phyloP scores from a whole-genome alignment of 2,113 vertebrate genomes.

The Tor tambroides region DNA sequence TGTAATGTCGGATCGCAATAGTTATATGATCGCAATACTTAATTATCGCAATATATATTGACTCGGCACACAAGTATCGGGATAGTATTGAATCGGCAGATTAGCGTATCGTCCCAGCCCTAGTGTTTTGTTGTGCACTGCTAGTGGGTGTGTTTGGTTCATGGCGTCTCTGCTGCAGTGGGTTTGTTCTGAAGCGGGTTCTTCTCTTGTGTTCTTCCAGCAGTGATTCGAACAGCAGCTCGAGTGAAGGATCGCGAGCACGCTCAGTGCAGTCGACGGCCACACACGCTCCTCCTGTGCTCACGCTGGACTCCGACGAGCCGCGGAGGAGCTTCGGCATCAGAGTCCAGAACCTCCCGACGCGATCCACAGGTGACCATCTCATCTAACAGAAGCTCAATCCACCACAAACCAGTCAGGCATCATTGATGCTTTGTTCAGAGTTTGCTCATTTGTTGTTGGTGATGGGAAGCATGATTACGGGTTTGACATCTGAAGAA shows the following conservation, averaged over 20 bases:
- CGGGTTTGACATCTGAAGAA: not conserved
- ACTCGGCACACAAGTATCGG: too few species aligned
- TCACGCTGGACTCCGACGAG: slow-evolving; percentile 84
- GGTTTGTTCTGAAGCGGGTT: not conserved
- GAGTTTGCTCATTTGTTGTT: not conserved
- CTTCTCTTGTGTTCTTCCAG: slow-evolving; percentile 60
- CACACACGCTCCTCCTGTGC: slow-evolving; percentile 82
- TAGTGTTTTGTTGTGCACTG: too few species aligned
- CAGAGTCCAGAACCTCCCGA: slow-evolving; percentile 90
- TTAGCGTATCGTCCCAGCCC: too few species aligned
- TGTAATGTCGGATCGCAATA: too few species aligned
- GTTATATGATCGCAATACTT: too few species aligned
- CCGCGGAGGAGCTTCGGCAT: slow-evolving; percentile 90
- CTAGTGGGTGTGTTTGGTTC: not conserved
- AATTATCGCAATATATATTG: too few species aligned
- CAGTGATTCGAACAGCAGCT: slow-evolving; percentile 89
- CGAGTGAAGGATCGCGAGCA: slow-evolving; percentile 85
- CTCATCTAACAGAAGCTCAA: not conserved
- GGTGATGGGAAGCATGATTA: not conserved
- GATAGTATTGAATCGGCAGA: too few species aligned
- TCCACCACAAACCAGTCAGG: too few species aligned
- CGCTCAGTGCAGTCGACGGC: slow-evolving; percentile 86
- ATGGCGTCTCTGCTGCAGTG: not conserved
- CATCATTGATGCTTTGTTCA: not conserved
- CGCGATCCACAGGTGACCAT: slow-evolving; percentile 85